A percentile compares a stretch with the other conserved stretches of the same genome.
These are phyloP conservation scores for Panagrolaimus sp. DNA, from an alignment of 1,140 invertebrate genomes.

Conservation along the genomic window DNA sequence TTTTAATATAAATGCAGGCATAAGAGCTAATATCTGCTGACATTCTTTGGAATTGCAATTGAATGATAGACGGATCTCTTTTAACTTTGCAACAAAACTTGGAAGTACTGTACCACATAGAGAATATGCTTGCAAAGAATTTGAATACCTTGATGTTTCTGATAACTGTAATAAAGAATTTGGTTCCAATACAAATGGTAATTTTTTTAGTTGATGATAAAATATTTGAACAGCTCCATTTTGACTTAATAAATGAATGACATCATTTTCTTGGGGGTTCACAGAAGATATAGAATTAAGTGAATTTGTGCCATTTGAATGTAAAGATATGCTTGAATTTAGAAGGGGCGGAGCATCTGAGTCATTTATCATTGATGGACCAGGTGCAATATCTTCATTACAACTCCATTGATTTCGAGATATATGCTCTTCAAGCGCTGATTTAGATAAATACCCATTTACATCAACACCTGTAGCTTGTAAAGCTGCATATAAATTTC, in stretches of 20 bases:
- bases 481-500: neutral
- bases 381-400: neutral
- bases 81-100: neutral
- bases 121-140: slow-evolving; percentile 1
- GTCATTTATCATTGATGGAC: neutral
- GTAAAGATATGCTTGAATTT: neutral
- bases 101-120: neutral
- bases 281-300: too few species aligned
- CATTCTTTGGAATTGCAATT: neutral
- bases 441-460: neutral
- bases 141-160: neutral
- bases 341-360: neutral
- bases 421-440: neutral
- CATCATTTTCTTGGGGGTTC: neutral
- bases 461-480: neutral
- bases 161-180: neutral
- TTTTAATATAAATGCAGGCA: slow-evolving; percentile 1
- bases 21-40: neutral
- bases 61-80: neutral
- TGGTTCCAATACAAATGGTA: neutral
- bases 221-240: neutral
- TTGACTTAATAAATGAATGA: slow-evolving; percentile 1
- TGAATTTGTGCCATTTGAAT: neutral
- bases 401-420: neutral
- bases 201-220: neutral